phyloP scores from a whole-genome alignment of 2,797 vertebrate species.

The Megalops cyprinoides region DNA sequence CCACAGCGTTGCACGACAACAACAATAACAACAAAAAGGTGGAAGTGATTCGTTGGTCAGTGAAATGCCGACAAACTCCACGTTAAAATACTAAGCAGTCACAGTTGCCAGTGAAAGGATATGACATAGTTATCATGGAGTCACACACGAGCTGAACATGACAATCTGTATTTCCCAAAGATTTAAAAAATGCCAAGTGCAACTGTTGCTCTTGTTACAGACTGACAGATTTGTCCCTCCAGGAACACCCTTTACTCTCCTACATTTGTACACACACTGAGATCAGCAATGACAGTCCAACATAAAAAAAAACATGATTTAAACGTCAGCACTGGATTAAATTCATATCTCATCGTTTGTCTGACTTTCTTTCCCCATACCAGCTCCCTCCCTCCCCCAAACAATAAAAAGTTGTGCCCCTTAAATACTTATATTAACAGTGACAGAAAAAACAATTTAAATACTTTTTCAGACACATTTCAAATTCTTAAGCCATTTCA shows the following conservation, averaged over 20 bases:
- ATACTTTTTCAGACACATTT: slow-evolving; percentile 63
- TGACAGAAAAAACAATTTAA: slow-evolving; percentile 61
- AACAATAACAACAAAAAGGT: background rate
- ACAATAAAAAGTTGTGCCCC: slow-evolving; percentile 42
- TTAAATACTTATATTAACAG: slow-evolving; percentile 45
- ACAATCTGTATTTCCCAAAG: background rate
- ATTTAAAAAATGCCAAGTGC: slow-evolving; percentile 9
- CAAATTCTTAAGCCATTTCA: slow-evolving; percentile 56
- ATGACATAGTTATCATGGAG: background rate
- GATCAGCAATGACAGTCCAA: slow-evolving; percentile 10
- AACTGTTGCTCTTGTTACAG: background rate
- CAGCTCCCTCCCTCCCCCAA: slow-evolving; percentile 37
- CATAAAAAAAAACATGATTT: slow-evolving; percentile 5
- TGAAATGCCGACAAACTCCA: slow-evolving; percentile 20
- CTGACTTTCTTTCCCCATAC: slow-evolving; percentile 1
- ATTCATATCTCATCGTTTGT: slow-evolving; percentile 22
- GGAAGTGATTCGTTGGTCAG: background rate
- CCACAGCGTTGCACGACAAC: slow-evolving; percentile 1
- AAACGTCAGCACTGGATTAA: background rate
- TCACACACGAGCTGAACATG: background rate
- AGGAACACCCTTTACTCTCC: slow-evolving; percentile 19
- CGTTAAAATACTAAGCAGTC: slow-evolving; percentile 1
- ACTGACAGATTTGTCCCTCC: slow-evolving; percentile 1
- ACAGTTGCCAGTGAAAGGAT: background rate
- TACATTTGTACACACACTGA: slow-evolving; percentile 25